A percentile compares a stretch with the other conserved stretches of the same genome.
phyloP scores from a whole-genome alignment of 2,888 invertebrate species.

The Lamellibrachia satsuma region DNA sequence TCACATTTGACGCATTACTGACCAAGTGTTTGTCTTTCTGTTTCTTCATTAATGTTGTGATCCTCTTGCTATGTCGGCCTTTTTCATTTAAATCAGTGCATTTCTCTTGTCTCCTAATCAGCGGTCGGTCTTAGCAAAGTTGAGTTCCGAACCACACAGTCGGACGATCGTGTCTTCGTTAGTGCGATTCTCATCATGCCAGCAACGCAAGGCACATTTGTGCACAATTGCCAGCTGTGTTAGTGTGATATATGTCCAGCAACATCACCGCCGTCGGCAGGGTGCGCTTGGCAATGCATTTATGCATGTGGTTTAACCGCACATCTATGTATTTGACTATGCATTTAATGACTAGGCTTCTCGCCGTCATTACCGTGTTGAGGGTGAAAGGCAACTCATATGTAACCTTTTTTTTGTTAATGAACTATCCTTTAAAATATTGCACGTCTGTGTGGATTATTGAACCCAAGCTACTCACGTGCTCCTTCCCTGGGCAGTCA shows the following conservation, averaged over 20 bases:
- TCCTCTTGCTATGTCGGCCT: not conserved
- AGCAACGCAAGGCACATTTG: not conserved
- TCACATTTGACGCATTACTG: too few relatives aligned
- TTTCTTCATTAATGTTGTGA: too few relatives aligned
- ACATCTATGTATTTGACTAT: not conserved
- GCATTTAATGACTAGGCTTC: not conserved
- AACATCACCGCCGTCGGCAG: not conserved
- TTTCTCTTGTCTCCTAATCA: not conserved
- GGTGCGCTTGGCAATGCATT: not conserved
- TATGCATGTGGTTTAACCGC: not conserved
- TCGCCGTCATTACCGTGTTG: not conserved
- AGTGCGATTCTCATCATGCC: not conserved
- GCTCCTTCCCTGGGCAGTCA: too few relatives aligned
- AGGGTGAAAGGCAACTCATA: not conserved
- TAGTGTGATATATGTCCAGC: not conserved
- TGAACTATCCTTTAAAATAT: not conserved
- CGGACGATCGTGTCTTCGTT: not conserved
- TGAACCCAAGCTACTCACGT: too few relatives aligned
- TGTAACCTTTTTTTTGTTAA: not conserved
- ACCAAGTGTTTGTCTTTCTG: too few relatives aligned
- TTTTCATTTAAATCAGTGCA: not conserved
- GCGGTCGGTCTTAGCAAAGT: not conserved
- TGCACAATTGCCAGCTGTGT: not conserved
- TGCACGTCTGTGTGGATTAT: too few relatives aligned
- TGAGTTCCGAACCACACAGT: not conserved